Percentiles rank a stretch among this genome's conserved stretches.
phyloP scores from a whole-genome alignment of 2,888 invertebrate species.

The Aphidoletes aphidimyza region DNA sequence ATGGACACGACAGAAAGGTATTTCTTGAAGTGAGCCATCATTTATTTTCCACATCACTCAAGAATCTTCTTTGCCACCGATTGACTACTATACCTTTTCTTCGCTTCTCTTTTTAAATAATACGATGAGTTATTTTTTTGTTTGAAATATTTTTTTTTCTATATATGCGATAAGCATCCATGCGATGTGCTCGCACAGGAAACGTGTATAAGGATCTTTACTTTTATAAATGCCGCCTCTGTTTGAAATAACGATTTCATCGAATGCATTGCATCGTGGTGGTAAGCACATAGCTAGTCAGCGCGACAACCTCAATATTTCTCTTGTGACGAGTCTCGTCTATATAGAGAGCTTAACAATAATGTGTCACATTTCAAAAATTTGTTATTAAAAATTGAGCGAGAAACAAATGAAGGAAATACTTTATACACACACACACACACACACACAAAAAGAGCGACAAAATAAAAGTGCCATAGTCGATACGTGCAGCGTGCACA shows the following conservation, averaged over 20 bases:
- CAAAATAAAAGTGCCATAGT: background rate
- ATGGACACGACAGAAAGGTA: conserved; percentile 5
- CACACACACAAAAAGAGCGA: background rate
- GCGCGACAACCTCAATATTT: background rate
- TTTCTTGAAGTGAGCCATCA: conserved; percentile 1
- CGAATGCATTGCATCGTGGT: background rate
- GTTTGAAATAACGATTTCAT: background rate
- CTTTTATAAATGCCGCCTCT: conserved; percentile 17
- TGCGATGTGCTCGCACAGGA: background rate
- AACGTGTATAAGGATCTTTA: background rate
- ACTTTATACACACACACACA: background rate
- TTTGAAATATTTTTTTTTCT: background rate
- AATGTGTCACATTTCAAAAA: conserved; percentile 39
- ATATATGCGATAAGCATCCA: background rate
- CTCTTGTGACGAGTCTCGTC: too few species aligned
- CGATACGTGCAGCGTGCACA: background rate
- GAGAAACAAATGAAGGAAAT: background rate
- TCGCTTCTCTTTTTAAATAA: too few species aligned
- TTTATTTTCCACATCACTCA: too few species aligned
- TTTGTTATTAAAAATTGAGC: conserved; percentile 20
- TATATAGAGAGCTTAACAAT: too few species aligned
- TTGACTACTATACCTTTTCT: too few species aligned
- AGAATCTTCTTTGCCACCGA: too few species aligned
- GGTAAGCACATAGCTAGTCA: conserved; percentile 1
- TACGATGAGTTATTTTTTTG: background rate